A percentile compares a stretch with the other conserved stretches of the same genome.
Evolutionary conservation across 2,888 invertebrate species (phyloP).

Genomic region (Catotricha subobsoleta): DNA sequence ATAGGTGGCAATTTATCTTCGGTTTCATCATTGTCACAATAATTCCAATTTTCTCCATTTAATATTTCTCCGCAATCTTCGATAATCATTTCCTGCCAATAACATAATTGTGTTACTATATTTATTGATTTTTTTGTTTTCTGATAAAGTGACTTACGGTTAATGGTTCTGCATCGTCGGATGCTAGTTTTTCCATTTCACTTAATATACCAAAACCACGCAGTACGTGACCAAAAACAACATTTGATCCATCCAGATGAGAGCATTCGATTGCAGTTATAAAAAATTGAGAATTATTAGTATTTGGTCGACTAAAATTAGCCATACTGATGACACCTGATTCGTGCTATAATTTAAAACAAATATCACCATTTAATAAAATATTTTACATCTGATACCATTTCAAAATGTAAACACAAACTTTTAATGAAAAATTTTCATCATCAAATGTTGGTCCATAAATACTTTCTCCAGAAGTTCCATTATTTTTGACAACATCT

Average conservation of each 20-base stretch:
- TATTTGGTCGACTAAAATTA: slow-evolving; percentile 57
- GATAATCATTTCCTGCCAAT: slow-evolving; percentile 39
- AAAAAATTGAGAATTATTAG: slow-evolving; percentile 91
- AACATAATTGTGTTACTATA: neutral
- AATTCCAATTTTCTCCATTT: slow-evolving; percentile 41
- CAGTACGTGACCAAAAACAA: slow-evolving; percentile 63
- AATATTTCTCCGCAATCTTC: slow-evolving; percentile 54
- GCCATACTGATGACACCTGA: slow-evolving; percentile 60
- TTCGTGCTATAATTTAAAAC: slow-evolving; percentile 32
- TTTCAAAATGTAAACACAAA: slow-evolving; percentile 18
- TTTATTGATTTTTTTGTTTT: neutral
- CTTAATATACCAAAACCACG: slow-evolving; percentile 52
- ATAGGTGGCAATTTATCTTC: slow-evolving; percentile 54
- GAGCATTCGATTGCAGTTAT: slow-evolving; percentile 58
- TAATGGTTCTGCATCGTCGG: slow-evolving; percentile 38
- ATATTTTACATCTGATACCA: slow-evolving; percentile 5
- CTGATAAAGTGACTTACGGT: slow-evolving; percentile 32
- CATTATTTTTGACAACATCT: slow-evolving; percentile 60
- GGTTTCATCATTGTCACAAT: slow-evolving; percentile 50
- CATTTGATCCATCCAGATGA: slow-evolving; percentile 64
- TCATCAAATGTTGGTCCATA: slow-evolving; percentile 81
- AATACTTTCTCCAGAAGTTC: slow-evolving; percentile 84
- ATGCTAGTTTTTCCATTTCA: slow-evolving; percentile 47
- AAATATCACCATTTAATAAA: neutral
- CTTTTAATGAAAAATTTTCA: slow-evolving; percentile 60